A percentile compares a stretch with the other conserved stretches of the same genome.
phyloP scores from a whole-genome alignment of 1,140 invertebrate genomes.

The Drosophila paulistorum region DNA sequence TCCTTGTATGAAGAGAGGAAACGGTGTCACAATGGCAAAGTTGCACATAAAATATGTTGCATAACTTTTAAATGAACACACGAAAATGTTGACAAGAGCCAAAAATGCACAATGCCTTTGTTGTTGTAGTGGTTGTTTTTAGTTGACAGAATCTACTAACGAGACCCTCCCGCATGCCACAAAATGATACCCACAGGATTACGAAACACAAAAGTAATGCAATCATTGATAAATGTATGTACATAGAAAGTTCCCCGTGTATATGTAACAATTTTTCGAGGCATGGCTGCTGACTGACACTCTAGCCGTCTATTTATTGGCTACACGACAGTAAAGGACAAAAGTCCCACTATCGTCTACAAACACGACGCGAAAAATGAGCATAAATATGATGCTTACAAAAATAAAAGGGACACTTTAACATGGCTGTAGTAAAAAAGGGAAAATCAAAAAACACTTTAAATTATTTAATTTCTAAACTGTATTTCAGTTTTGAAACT shows the following conservation, averaged over 20 bases:
- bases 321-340: slow-evolving; percentile 62
- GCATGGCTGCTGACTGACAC: slow-evolving; percentile 5
- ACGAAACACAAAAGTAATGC: slow-evolving; percentile 29
- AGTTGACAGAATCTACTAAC: slow-evolving; percentile 40
- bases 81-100: slow-evolving; percentile 42
- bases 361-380: slow-evolving; percentile 56
- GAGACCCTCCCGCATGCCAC: slow-evolving; percentile 10
- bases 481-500: no score
- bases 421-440: not conserved
- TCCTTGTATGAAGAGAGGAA: not conserved
- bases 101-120: slow-evolving; percentile 22
- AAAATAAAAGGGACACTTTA: not conserved
- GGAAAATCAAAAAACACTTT: not conserved
- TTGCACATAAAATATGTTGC: slow-evolving; percentile 54
- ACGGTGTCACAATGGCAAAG: slow-evolving; percentile 29
- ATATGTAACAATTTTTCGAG: slow-evolving; percentile 2
- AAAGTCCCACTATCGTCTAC: slow-evolving; percentile 76
- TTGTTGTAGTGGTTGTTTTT: slow-evolving; percentile 30
- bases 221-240: slow-evolving; percentile 1
- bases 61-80: slow-evolving; percentile 55
- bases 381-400: slow-evolving; percentile 64
- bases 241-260: not conserved
- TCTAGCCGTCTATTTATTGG: slow-evolving; percentile 71
- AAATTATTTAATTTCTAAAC: no score
- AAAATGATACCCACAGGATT: slow-evolving; percentile 43